Base-by-base conservation (phyloP, 2,888 invertebrate species). In the Dusona sp. region DNA sequence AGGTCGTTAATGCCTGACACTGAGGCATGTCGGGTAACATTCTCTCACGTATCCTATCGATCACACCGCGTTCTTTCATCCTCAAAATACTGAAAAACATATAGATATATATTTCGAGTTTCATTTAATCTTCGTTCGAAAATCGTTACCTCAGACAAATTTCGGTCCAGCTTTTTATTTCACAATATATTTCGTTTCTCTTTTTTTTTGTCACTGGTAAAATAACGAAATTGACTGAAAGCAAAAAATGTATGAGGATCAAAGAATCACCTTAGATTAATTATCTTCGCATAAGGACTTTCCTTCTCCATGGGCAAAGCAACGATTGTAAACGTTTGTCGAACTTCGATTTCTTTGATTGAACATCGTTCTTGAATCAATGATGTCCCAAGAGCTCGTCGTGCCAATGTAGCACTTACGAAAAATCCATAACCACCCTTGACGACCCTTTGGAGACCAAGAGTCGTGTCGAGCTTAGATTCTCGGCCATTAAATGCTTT, bases 381-480 rank as follows among this genome's bases (percentile, higher is more conserved):
- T 4, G 94, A 92, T 48, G 92, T 93, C 67, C 92, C 91, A 2
- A 95, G 93, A 0, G 95, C 95, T 25, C 95, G 94, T 16, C 96
- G 94, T 0, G 96, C 96, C 0, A 95, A 94, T 19, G 96, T 95
- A 67, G 96, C 95, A n/a, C 96, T 95, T 0, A 96, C 95, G 89
- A 96, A 96, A 90, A 96, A 96, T 11, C 96, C 96, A 85, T 96
- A 96, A 88, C 95, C 95, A 48, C 96, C 95, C 42, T 93, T 91
- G 0, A 94, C 91, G 0, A 95, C 96, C 42, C 95, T 95, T 8
- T 95, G 93, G 8, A 96, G 91, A 0, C 96, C 96, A 85, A 90
- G 85, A 16, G 90, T 91, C 0, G 93, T 92, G 45, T 92, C 90
- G 16, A 93, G 83, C 3, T 91, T 88, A 19, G 92, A 90, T 80